phyloP scores from a whole-genome alignment of 2,113 vertebrate species.

The Gavia stellata region DNA sequence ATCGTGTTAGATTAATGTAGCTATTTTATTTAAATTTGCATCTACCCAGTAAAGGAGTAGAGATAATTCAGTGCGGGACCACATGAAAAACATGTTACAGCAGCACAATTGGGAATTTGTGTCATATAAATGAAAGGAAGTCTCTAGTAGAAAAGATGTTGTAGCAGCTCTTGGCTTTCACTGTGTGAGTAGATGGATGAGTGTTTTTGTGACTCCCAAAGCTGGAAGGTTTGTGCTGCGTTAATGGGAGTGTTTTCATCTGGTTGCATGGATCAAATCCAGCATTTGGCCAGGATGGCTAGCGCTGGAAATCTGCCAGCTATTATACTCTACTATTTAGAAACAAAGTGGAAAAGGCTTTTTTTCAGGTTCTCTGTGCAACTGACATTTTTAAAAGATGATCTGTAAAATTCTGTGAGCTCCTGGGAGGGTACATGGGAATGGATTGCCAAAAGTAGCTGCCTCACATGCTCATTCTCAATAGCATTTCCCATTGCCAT shows the following conservation, averaged over 20 bases:
- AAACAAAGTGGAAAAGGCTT: neutral
- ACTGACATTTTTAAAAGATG: neutral
- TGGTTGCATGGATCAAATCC: conserved; percentile 24
- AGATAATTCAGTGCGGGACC: conserved; percentile 26
- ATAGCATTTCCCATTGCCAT: neutral
- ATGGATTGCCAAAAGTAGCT: neutral
- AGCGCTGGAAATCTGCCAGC: neutral
- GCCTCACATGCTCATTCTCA: neutral
- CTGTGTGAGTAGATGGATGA: neutral
- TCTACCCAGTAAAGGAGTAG: neutral
- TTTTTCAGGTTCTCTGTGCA: neutral
- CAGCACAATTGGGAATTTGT: conserved; percentile 48
- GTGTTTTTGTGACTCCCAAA: neutral
- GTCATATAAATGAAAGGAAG: conserved; percentile 40
- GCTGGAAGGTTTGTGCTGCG: neutral
- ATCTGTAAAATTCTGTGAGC: neutral
- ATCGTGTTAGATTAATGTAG: conserved; percentile 20
- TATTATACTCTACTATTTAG: neutral
- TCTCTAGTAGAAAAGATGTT: conserved; percentile 21
- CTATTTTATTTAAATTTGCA: conserved; percentile 12
- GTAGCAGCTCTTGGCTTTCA: conserved; percentile 12
- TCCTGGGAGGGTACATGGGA: neutral
- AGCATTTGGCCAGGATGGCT: conserved; percentile 4
- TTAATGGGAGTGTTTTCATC: neutral
- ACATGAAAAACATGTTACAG: conserved; percentile 20